These are phyloP conservation scores for Apistogramma diplotaenia DNA, from an alignment of 2,113 vertebrate genomes.

Conservation along the genomic window DNA sequence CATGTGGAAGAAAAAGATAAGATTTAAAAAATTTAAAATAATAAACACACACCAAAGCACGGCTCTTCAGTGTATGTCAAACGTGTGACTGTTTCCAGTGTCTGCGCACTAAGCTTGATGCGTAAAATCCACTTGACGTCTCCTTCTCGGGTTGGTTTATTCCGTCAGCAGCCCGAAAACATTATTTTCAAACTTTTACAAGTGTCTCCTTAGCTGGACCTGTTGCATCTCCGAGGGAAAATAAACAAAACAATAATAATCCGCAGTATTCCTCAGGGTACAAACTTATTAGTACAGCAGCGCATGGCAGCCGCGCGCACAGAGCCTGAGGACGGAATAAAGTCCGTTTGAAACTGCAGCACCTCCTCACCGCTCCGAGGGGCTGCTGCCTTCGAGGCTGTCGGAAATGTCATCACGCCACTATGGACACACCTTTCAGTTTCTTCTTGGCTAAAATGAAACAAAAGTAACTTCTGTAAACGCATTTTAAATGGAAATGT, in stretches of 20 bases:
- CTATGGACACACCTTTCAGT: background rate
- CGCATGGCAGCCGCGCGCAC: constrained; percentile 7
- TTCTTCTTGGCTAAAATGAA: background rate
- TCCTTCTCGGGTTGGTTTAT: constrained; percentile 2
- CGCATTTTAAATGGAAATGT: background rate
- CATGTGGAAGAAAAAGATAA: background rate
- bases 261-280: fast-evolving
- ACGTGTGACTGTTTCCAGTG: background rate
- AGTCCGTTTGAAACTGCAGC: constrained; percentile 35
- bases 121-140: constrained; percentile 39
- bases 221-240: background rate
- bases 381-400: constrained; percentile 38
- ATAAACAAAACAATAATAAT: background rate
- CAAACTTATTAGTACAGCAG: background rate
- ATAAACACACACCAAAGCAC: background rate
- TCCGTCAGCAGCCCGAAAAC: background rate
- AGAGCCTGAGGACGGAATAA: constrained; percentile 43
- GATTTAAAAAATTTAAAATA: background rate
- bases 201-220: background rate
- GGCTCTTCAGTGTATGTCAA: background rate
- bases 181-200: constrained; percentile 7
- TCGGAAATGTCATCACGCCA: constrained; percentile 4
- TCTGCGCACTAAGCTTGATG: background rate
- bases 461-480: background rate
- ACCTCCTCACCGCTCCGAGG: constrained; percentile 29